phyloP scores from a whole-genome alignment of 2,113 vertebrate species.

The Hemicordylus capensis region DNA sequence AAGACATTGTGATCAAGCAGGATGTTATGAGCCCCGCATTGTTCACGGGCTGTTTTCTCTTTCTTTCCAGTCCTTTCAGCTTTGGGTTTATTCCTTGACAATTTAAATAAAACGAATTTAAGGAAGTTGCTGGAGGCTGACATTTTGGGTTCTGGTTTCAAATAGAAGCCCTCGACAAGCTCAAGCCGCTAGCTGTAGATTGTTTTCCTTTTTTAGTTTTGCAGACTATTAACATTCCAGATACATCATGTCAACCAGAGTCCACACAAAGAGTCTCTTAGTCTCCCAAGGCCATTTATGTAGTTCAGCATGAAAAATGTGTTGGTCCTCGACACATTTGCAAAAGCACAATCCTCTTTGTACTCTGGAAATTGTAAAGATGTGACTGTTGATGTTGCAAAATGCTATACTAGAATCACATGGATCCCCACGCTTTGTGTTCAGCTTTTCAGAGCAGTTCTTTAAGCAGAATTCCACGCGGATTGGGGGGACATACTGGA shows the following conservation, averaged over 20 bases:
- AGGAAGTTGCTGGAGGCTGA: no score
- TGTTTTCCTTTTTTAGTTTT: no score
- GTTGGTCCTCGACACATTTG: neutral
- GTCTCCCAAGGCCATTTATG: neutral
- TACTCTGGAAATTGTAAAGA: neutral
- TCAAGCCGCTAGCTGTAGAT: no score
- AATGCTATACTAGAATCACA: rapidly evolving
- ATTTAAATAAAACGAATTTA: no score
- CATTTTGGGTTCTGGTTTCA: no score
- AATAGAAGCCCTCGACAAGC: no score
- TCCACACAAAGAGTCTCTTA: rapidly evolving
- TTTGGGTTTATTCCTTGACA: no score
- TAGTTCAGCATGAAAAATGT: neutral
- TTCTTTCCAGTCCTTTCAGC: no score
- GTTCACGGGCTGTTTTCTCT: no score
- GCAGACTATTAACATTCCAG: no score
- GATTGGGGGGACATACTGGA: constrained; percentile 80
- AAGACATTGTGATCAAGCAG: no score
- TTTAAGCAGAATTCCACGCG: constrained; percentile 61
- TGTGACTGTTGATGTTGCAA: neutral
- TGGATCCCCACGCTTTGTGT: neutral
- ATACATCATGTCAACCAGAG: neutral
- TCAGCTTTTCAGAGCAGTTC: constrained; percentile 72
- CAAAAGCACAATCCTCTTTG: neutral
- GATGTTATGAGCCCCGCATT: no score